These are phyloP conservation scores for Marronus borbonicus DNA, from an alignment of 2,888 invertebrate species.

Conservation along the genomic window DNA sequence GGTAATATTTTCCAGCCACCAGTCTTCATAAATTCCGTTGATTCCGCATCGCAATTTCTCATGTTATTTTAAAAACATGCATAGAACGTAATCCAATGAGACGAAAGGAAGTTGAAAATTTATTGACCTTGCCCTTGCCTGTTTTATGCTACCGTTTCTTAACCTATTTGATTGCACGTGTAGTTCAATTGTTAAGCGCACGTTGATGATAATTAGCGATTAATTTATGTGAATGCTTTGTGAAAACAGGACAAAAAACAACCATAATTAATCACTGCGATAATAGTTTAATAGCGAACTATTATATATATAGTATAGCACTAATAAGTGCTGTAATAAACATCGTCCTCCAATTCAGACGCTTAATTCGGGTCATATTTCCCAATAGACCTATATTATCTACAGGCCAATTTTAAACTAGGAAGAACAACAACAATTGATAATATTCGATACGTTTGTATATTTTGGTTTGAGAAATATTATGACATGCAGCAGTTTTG, in stretches of 20 bases:
- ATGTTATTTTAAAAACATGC: background rate
- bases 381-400: background rate
- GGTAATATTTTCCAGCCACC: background rate
- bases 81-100: slow-evolving; percentile 2
- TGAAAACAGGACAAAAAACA: background rate
- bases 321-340: background rate
- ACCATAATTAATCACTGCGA: background rate
- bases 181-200: background rate
- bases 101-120: slow-evolving; percentile 47
- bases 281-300: slow-evolving; percentile 3
- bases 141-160: slow-evolving; percentile 23
- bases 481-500: too few relatives aligned
- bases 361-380: background rate
- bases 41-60: background rate
- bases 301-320: too few relatives aligned
- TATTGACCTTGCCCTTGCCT: slow-evolving; percentile 50
- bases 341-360: slow-evolving; percentile 4
- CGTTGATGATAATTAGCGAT: too few relatives aligned
- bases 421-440: background rate
- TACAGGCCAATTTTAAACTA: background rate
- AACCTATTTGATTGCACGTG: background rate
- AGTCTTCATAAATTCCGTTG: background rate
- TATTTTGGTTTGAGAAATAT: too few relatives aligned
- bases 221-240: background rate
- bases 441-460: too few relatives aligned